Base-by-base conservation (phyloP, 1,140 invertebrate species). In the Camponotus vicinus region DNA sequence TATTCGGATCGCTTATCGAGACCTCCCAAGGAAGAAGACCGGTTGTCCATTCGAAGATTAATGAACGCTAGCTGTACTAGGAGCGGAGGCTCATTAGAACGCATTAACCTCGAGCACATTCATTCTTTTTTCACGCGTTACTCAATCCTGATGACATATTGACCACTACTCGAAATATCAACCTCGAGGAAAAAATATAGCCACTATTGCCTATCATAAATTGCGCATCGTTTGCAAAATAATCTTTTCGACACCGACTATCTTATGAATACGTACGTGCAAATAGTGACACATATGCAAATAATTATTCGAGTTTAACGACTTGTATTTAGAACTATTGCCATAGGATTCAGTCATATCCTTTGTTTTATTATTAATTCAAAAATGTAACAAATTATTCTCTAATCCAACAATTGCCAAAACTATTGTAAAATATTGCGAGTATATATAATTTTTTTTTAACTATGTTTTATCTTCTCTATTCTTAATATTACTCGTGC, bases 31-130 rank as follows among this genome's bases (percentile, higher is more conserved):
- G 40, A 57, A 27, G 85, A 89, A 70, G 85, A 84, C 88, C 88
- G 88, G 84, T 90, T 80, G 86, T 85, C 86, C 85, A 80, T 79
- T 64, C 67, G n/a, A 79, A 89, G 88, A 90, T 90, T 89, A 89
- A 90, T 90, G 88, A 85, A 89, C 88, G 27, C 27, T 27, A 40
- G 75, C 69, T 18, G 55, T 63, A 64, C 73, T 79, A 80, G 78
- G 69, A 89, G 86, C 88, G 49, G 52, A 73, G 77, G 88, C 88
- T 90, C 89, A 88, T 90, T 89, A 90, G 87, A 89, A 90, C 85
- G 78, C 89, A 89, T 90, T 90, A 90, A 90, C 88, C 82, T 57
- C 70, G 40, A 49, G 70, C 80, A 34, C 57, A 76, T 80, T 86
- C 49, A 21, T 61, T 55, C 78, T 67, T 34, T 70, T 76, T 55